A percentile compares a stretch with the other conserved stretches of the same genome.
Conservation (phyloP, 2,113 vertebrate species). For the Hippoglossus stenolepis region DNA sequence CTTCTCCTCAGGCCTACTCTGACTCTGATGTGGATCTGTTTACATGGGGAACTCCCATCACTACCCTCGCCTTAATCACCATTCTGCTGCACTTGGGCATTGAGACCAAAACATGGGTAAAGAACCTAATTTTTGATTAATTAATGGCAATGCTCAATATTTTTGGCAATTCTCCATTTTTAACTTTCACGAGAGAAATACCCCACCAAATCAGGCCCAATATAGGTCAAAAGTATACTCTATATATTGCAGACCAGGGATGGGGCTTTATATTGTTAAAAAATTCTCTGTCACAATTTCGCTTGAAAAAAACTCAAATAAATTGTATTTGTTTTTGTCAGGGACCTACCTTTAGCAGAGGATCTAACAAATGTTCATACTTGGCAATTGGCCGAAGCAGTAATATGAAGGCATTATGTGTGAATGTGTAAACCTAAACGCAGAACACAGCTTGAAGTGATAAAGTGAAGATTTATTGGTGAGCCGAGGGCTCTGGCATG, state of each 20-base stretch:
- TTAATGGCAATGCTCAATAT: not conserved
- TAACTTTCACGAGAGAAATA: not conserved
- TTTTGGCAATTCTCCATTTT: not conserved
- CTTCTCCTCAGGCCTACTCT: constrained; percentile 85
- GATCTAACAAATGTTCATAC: not conserved
- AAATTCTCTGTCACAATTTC: no score
- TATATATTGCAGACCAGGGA: not conserved
- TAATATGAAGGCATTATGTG: not conserved
- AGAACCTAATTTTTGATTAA: constrained; percentile 13
- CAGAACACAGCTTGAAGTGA: constrained; percentile 1
- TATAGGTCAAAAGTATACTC: not conserved
- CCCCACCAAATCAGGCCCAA: not conserved
- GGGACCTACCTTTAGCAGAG: not conserved
- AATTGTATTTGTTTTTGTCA: no score
- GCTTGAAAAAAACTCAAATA: no score
- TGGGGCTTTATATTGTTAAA: no score
- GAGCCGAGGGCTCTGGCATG: not conserved
- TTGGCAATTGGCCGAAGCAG: not conserved
- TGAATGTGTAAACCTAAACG: not conserved
- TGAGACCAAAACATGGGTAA: constrained; percentile 99
- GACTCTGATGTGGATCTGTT: constrained; percentile 94
- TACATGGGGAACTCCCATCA: constrained; percentile 95
- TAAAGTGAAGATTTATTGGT: not conserved
- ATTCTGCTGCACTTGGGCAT: constrained; percentile 95
- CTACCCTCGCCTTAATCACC: constrained; percentile 90